Conservation (phyloP, 2,888 invertebrate species). For the Mongoloraphidia duomilia region DNA sequence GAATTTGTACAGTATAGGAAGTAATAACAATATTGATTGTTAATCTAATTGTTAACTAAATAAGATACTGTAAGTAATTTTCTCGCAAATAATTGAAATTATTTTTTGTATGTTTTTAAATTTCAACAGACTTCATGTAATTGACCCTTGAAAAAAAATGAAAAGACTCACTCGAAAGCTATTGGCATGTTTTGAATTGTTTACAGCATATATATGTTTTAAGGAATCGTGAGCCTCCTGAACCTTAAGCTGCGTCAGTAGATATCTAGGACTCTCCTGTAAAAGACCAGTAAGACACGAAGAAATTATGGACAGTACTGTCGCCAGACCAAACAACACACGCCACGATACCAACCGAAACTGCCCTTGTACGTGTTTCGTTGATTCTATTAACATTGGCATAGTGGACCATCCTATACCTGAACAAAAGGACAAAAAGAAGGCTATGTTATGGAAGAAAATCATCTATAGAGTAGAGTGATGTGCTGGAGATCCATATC, state of each 20-base stretch:
- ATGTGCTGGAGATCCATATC: background rate
- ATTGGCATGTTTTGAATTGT: slow-evolving; percentile 30
- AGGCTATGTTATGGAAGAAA: no score
- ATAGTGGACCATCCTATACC: slow-evolving; percentile 20
- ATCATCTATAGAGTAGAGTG: background rate
- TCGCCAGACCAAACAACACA: slow-evolving; percentile 27
- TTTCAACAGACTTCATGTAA: background rate
- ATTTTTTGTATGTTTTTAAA: background rate
- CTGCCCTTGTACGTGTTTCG: slow-evolving; percentile 10
- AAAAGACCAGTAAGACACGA: slow-evolving; percentile 28
- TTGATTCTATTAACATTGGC: slow-evolving; percentile 19
- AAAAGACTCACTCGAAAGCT: slow-evolving; percentile 23
- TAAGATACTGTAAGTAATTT: no score
- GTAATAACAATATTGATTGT: no score
- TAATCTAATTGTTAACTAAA: no score
- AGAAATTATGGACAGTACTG: slow-evolving; percentile 26
- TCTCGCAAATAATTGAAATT: no score
- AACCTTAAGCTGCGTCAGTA: slow-evolving; percentile 24
- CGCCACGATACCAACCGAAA: slow-evolving; percentile 30
- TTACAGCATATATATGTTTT: slow-evolving; percentile 32
- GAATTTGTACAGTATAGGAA: no score
- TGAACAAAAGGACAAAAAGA: slow-evolving; percentile 4
- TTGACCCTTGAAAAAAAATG: no score
- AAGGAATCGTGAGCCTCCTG: slow-evolving; percentile 26
- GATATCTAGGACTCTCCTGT: slow-evolving; percentile 30